Evolutionary conservation across 2,113 vertebrate genomes (phyloP).

Genomic region (Nesogale talazaci): DNA sequence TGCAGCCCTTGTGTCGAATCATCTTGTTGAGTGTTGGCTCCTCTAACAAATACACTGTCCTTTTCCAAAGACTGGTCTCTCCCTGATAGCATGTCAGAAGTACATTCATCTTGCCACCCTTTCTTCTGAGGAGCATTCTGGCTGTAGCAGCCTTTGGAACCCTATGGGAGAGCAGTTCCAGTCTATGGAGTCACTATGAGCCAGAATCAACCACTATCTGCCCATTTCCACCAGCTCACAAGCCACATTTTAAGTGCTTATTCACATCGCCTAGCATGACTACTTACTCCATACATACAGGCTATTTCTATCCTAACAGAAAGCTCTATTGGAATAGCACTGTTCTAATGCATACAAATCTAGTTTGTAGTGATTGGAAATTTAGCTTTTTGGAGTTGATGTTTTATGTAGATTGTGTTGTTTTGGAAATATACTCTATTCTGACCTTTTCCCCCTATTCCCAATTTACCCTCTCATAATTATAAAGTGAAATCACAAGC

Average conservation of each 20-base stretch:
- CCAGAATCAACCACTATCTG: no score
- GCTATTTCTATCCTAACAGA: not conserved
- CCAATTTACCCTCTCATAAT: not conserved
- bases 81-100: no score
- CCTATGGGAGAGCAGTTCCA: no score
- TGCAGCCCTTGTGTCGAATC: no score
- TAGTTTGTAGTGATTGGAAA: conserved; percentile 27
- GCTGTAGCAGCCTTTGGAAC: no score
- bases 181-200: no score
- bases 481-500: conserved; percentile 34
- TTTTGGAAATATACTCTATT: conserved; percentile 30
- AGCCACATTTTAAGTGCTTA: conserved; percentile 43
- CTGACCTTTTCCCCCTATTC: not conserved
- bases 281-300: not conserved
- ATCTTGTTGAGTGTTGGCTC: no score
- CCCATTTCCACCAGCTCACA: not conserved
- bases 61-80: no score
- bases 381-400: conserved; percentile 28
- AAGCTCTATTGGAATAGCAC: not conserved
- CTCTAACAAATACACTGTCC: no score
- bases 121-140: no score
- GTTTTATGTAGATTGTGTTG: conserved; percentile 48
- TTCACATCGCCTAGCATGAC: not conserved
- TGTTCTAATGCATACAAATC: conserved; percentile 26
- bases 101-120: no score